A percentile compares a stretch with the other conserved stretches of the same genome.
Conservation (phyloP, 2,888 invertebrate species). For the Malthinus seriepunctatus region DNA sequence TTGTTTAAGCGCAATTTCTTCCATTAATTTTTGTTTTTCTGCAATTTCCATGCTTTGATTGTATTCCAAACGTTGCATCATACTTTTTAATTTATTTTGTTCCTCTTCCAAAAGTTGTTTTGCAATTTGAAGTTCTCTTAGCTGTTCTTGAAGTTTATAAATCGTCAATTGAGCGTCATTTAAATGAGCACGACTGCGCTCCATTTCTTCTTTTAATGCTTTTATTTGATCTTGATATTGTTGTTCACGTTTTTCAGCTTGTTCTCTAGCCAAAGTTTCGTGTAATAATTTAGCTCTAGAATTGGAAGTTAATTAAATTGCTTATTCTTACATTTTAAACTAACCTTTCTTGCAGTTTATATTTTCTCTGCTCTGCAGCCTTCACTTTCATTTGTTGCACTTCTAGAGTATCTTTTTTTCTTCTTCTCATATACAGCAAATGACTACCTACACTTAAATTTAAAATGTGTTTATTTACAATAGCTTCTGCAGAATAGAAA, state of each 20-base stretch:
- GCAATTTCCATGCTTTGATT: constrained; percentile 89
- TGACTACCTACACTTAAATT: constrained; percentile 99
- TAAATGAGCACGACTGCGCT: constrained; percentile 73
- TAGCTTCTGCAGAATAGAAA: constrained; percentile 93
- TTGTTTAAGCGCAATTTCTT: constrained; percentile 85
- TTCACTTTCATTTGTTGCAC: constrained; percentile 99
- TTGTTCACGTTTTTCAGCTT: constrained; percentile 92
- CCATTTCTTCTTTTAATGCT: constrained; percentile 91
- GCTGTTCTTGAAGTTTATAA: constrained; percentile 79
- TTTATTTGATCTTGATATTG: constrained; percentile 92
- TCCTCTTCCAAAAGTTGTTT: constrained; percentile 86
- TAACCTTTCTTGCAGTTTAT: constrained; percentile 87
- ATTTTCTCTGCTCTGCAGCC: constrained; percentile 89
- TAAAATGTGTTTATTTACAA: constrained; percentile 96
- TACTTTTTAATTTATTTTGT: constrained; percentile 81
- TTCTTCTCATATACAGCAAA: constrained; percentile 95
- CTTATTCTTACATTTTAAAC: neutral
- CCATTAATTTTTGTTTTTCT: constrained; percentile 79
- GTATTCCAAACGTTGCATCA: constrained; percentile 90
- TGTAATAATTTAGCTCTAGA: constrained; percentile 83
- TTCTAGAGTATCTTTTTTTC: constrained; percentile 98
- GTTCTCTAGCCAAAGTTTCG: constrained; percentile 90
- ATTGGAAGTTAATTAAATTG: neutral
- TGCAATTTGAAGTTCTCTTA: constrained; percentile 83
- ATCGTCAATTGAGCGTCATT: constrained; percentile 86